These are phyloP conservation scores for Eupithecia subfuscata DNA, from an alignment of 2,888 invertebrate species.

Conservation along the genomic window DNA sequence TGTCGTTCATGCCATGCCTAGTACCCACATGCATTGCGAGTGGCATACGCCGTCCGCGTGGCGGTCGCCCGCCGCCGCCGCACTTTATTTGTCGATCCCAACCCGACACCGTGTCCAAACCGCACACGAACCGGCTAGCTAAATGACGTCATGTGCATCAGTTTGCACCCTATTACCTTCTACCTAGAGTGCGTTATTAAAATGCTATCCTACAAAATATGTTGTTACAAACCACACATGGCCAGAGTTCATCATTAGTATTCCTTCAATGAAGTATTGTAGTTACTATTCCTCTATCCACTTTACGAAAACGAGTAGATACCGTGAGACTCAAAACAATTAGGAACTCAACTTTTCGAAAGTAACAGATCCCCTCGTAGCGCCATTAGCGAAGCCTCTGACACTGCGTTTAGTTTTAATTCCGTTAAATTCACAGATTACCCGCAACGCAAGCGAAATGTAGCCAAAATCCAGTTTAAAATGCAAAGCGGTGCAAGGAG, in stretches of 20 bases:
- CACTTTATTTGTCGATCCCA: conserved; percentile 22
- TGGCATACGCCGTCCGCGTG: not conserved
- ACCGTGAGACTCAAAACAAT: not conserved
- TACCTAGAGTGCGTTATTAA: not conserved
- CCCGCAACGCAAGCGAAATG: conserved; percentile 5
- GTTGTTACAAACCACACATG: not conserved
- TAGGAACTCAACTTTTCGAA: not conserved
- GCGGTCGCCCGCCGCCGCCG: conserved; percentile 15
- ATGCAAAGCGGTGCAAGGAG: conserved; percentile 12
- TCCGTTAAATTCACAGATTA: not conserved
- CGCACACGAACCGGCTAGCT: conserved; percentile 3
- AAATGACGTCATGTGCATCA: conserved; percentile 3
- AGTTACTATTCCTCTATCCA: no score
- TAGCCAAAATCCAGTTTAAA: not conserved
- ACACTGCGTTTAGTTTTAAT: not conserved
- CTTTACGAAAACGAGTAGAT: not conserved
- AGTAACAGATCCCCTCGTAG: not conserved
- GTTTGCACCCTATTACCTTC: not conserved
- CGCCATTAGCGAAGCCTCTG: not conserved
- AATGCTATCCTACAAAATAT: not conserved
- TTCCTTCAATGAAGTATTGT: not conserved
- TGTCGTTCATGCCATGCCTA: not conserved
- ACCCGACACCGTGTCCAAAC: conserved; percentile 5
- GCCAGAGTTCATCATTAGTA: not conserved
- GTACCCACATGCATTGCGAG: not conserved